Evolutionary conservation across 2,113 vertebrate genomes (phyloP).

Genomic region (Sinocyclocheilus anophthalmus): DNA sequence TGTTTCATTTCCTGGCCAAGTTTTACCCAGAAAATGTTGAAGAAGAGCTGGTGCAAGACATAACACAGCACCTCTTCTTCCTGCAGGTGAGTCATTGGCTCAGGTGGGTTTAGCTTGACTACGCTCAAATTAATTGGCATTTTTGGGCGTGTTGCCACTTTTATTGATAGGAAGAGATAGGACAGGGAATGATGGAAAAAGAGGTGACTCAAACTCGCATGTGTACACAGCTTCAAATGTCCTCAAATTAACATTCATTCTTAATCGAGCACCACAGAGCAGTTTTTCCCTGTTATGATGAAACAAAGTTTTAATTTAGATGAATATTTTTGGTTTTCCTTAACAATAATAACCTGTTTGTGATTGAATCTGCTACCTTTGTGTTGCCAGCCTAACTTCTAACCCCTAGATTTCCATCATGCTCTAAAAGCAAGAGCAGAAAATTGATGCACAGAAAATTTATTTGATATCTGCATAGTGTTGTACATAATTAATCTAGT

Average conservation of each 20-base stretch:
- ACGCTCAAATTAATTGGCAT: constrained; percentile 17
- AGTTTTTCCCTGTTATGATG: background rate
- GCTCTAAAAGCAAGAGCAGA: background rate
- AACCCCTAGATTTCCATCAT: background rate
- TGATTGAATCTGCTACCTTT: background rate
- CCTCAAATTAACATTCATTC: background rate
- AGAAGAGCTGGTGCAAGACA: constrained; percentile 94
- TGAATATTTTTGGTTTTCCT: background rate
- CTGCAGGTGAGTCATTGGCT: constrained; percentile 80
- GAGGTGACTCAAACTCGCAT: background rate
- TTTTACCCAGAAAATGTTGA: constrained; percentile 97
- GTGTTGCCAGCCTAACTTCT: background rate
- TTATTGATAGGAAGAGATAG: background rate
- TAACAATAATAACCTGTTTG: background rate
- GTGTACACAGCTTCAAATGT: background rate
- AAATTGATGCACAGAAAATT: background rate
- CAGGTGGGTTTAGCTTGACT: background rate
- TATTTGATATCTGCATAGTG: background rate
- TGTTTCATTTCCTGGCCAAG: constrained; percentile 91
- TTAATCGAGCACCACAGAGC: background rate
- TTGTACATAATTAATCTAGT: background rate
- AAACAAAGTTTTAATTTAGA: no score
- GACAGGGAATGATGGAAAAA: background rate
- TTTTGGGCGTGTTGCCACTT: background rate
- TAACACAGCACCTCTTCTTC: constrained; percentile 94